A percentile compares a stretch with the other conserved stretches of the same genome.
Evolutionary conservation across 2,113 vertebrate species (phyloP).

Genomic region (Ageneiosus marmoratus): DNA sequence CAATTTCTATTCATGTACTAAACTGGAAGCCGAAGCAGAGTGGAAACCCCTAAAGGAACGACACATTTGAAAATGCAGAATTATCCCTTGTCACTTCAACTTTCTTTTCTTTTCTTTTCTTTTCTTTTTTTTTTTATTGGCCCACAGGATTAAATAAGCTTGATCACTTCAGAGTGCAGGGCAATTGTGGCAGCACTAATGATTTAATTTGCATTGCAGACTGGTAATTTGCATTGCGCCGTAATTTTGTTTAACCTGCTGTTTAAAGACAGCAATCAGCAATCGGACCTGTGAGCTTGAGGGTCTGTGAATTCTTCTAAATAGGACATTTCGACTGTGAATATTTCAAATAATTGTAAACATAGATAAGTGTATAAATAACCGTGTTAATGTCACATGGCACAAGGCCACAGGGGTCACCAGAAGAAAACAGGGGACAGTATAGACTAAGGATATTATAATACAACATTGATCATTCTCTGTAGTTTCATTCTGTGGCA

Average conservation of each 20-base stretch:
- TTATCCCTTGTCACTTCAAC: constrained; percentile 1
- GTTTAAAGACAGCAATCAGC: constrained; percentile 38
- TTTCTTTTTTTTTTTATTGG: neutral
- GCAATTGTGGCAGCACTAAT: constrained; percentile 38
- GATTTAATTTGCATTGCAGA: constrained; percentile 58
- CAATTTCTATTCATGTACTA: neutral
- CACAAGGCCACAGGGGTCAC: neutral
- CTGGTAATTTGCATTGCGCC: constrained; percentile 49
- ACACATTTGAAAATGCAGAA: neutral
- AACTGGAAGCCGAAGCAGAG: neutral
- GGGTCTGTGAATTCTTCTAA: constrained; percentile 5
- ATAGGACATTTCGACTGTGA: neutral
- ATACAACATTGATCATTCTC: neutral
- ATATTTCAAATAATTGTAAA: neutral
- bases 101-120: neutral
- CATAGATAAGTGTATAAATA: neutral
- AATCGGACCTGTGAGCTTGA: constrained; percentile 12
- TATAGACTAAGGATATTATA: neutral
- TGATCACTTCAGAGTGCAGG: constrained; percentile 17
- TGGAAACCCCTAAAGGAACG: constrained; percentile 13
- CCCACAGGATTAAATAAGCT: constrained; percentile 27
- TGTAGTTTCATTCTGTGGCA: neutral
- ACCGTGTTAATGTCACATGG: neutral
- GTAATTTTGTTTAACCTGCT: constrained; percentile 55
- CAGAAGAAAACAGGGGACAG: neutral